Base-by-base conservation (phyloP, 2,888 invertebrate species). In the Aplocera efformata region DNA sequence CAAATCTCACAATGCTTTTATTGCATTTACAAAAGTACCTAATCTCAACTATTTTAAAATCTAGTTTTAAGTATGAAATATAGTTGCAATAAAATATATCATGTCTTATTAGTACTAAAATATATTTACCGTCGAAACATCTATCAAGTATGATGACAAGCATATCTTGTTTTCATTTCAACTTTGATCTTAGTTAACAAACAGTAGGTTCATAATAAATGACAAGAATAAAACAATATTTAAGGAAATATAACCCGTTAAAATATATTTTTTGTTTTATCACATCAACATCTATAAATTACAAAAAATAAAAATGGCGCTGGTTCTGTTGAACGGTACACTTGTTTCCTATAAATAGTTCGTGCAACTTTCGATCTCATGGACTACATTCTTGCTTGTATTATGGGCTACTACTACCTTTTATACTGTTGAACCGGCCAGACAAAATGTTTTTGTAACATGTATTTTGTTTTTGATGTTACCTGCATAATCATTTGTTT, bases 361-460 rank as follows among this genome's bases (percentile, higher is more conserved):
- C 34, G 46, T 54, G 50, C 62, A 63, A 72, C 71, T 71, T 71
- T 70, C 68, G 53, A 65, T 69, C 60, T 63, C 58, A 39, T 28
- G 28, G 44, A 50, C 57, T 48, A 47, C 63, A 59, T 61, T 60
- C 63, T 46, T 33, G 30, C 20, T 41, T 39, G 34, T 34, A 37
- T 24, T 38, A 36, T 30, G 9, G 24, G n/a, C n/a, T n/a, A n/a
- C 3, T 17, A 22, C 32, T 32, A 41, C 45, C 48, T 50, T 23
- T 46, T 46, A 38, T 41, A 8, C 38, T 29, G 6, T 37, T 40
- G 25, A 6, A 8, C 25, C 13, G 24, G 20, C 25, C 13, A 28
- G 20, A 25, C 26, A 32, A 39, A 47, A 48, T 46, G 39, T 42
- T 37, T 9, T 30, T 10, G 30, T 30, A 10, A 22, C 7, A 13